Percentiles rank a stretch among this genome's conserved stretches.
phyloP scores from a whole-genome alignment of 2,113 vertebrate species.

The Ancistrus triradiatus region DNA sequence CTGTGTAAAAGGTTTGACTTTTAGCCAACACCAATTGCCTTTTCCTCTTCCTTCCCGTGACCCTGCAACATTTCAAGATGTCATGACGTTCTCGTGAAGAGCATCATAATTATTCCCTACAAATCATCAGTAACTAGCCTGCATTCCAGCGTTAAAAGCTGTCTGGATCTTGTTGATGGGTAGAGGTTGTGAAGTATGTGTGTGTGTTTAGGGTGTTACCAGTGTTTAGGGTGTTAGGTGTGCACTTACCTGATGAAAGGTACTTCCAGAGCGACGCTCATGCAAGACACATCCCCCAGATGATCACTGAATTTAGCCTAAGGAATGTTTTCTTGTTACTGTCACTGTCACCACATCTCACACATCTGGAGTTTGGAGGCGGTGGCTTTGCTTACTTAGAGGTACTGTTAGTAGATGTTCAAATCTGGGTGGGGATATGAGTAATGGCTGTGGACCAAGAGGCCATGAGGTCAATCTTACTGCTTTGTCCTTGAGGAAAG shows the following conservation, averaged over 20 bases:
- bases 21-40: too few relatives aligned
- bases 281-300: neutral
- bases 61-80: neutral
- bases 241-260: constrained; percentile 27
- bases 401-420: neutral
- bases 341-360: constrained; percentile 28
- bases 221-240: neutral
- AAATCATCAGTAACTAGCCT: neutral
- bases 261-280: constrained; percentile 12
- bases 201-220: neutral
- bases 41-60: too few relatives aligned
- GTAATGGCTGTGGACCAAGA: neutral
- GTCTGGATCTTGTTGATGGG: constrained; percentile 10
- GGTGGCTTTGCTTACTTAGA: neutral
- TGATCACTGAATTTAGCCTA: constrained; percentile 5
- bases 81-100: neutral
- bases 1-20: too few relatives aligned
- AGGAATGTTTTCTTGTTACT: constrained; percentile 38
- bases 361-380: neutral
- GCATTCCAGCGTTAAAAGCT: constrained; percentile 8
- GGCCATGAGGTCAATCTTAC: neutral
- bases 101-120: neutral
- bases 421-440: too few relatives aligned
- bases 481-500: too few relatives aligned
- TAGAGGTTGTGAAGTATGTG: constrained; percentile 1